Base-by-base conservation (phyloP, 1,140 invertebrate species). In the Whitmania pigra region DNA sequence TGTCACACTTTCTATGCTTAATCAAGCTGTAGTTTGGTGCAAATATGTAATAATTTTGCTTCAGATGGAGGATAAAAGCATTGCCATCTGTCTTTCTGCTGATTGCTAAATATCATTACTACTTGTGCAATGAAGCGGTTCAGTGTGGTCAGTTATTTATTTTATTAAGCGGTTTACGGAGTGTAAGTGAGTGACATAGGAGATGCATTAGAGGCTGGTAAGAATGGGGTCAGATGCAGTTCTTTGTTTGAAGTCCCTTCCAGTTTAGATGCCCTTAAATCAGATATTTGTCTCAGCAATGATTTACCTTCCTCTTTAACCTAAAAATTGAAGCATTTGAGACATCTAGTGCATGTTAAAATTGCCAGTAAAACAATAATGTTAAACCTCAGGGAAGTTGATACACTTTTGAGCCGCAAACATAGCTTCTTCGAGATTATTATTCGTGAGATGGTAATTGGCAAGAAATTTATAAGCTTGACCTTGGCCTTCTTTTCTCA, bases 401-500 rank as follows among this genome's bases (percentile, higher is more conserved):
- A 94, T 84, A 82, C 93, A 97, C 79, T 94, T 94, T 78, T 95
- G 92, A 0, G 93, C 93, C 81, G 91, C 95, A 76, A 88, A 87
- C 77, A 91, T 89, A 0, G 94, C 93, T 73, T 89, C 87, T 78
- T 97, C 92, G 54, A 93, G 85, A 85, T 88, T 76, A 31, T 79
- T 78, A 75, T 88, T 88, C 71, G 88, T 88, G 63, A 94, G 85
- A 81, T 93, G 89, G 82, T 93, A 93, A 78, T 92, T 90, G 0
- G 93, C 92, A 43, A 97, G 84, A 80, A 91, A 97, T 77, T 89
- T 88, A 77, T 92, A 91, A 0, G 93, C 92, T 76, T 88, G 87
- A 77, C 89, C 90, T 60, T 91, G 84, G 78, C 90, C 89, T 67
- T 88, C 86, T 78, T 31, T 63, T 63, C 22, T 25, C 22, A 63